These are phyloP conservation scores for Protodeltote pygarga DNA, from an alignment of 2,888 invertebrate species.

Conservation along the genomic window DNA sequence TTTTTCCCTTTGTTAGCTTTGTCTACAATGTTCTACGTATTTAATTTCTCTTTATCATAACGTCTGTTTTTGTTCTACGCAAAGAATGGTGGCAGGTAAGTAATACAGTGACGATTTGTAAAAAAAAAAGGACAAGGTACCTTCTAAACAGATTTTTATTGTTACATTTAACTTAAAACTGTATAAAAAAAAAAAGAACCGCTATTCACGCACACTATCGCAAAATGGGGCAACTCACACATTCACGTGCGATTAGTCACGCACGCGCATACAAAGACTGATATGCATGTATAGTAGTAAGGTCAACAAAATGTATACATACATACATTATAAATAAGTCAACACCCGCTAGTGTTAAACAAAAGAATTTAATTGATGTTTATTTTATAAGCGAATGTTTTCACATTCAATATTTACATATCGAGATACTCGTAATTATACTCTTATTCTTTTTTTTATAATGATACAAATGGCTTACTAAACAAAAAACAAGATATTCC, in stretches of 20 bases:
- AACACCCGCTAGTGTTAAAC: slow-evolving; percentile 38
- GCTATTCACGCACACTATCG: slow-evolving; percentile 13
- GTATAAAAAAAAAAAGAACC: no score
- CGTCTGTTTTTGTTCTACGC: no score
- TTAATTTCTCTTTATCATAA: no score
- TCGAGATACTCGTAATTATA: background rate
- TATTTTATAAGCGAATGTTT: slow-evolving; percentile 20
- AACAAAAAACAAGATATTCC: no score
- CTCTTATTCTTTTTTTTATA: background rate
- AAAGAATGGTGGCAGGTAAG: no score
- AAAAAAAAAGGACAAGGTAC: no score
- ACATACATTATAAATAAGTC: slow-evolving; percentile 26
- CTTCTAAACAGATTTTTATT: no score
- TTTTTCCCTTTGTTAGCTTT: no score
- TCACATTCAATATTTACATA: slow-evolving; percentile 14
- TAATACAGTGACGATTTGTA: no score
- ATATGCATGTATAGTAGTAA: slow-evolving; percentile 36
- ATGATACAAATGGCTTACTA: no score
- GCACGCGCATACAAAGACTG: slow-evolving; percentile 45
- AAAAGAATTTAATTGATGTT: slow-evolving; percentile 41
- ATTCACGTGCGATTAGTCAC: slow-evolving; percentile 43
- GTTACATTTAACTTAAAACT: no score
- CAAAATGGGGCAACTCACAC: slow-evolving; percentile 19
- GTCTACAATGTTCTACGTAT: no score
- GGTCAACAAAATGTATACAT: slow-evolving; percentile 44